phyloP scores from a whole-genome alignment of 2,888 invertebrate species.

The Eudasyphora cyanicolor region DNA sequence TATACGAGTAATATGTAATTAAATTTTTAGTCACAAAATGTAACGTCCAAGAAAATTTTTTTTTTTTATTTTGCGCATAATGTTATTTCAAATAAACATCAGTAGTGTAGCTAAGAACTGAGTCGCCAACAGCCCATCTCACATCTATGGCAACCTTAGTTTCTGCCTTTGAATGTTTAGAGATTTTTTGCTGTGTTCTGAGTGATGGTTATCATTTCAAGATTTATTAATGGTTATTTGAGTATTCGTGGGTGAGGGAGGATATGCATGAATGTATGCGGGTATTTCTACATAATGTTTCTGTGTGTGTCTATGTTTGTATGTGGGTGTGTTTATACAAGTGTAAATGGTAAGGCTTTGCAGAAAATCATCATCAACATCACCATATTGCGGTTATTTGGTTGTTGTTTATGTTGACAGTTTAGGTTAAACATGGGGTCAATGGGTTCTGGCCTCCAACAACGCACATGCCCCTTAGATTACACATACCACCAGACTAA shows the following conservation, averaged over 20 bases:
- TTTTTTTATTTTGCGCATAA: too few relatives aligned
- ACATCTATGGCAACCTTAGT: too few relatives aligned
- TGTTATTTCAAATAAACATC: too few relatives aligned
- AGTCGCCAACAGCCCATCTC: too few relatives aligned
- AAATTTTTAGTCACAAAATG: too few relatives aligned
- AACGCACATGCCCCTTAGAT: conserved; percentile 28
- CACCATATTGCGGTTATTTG: conserved; percentile 40
- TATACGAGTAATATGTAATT: too few relatives aligned
- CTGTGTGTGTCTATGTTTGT: not conserved
- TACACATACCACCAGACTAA: not conserved
- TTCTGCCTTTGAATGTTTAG: not conserved
- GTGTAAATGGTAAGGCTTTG: conserved; percentile 30
- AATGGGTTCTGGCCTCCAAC: conserved; percentile 20
- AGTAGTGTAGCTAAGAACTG: too few relatives aligned
- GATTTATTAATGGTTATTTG: conserved; percentile 53
- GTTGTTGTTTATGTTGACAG: conserved; percentile 44
- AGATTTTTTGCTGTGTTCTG: not conserved
- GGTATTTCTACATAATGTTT: not conserved
- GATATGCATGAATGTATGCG: not conserved
- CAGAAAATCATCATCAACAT: conserved; percentile 10
- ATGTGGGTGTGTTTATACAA: not conserved
- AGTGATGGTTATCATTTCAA: conserved; percentile 50
- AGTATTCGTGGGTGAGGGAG: not conserved
- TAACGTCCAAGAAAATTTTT: too few relatives aligned
- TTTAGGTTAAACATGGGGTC: conserved; percentile 42